Evolutionary conservation across 1,140 invertebrate species (phyloP).

Genomic region (Sinella curviseta): DNA sequence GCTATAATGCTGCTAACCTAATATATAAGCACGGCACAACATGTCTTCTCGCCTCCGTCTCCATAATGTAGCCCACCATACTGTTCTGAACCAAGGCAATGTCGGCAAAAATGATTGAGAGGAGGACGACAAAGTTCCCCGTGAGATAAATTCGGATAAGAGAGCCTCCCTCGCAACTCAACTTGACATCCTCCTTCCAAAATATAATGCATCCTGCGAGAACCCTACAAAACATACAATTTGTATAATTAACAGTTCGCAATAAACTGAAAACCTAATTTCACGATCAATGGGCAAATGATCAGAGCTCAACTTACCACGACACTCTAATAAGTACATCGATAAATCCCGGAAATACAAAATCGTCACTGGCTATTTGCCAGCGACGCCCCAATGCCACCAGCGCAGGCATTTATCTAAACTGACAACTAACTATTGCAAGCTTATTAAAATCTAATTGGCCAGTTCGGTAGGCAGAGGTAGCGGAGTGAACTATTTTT

Average conservation of each 20-base stretch:
- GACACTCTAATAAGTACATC: slow-evolving; percentile 70
- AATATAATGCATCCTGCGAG: slow-evolving; percentile 48
- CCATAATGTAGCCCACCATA: slow-evolving; percentile 55
- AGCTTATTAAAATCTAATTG: too few species aligned
- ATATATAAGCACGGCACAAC: slow-evolving; percentile 55
- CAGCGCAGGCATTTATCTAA: slow-evolving; percentile 67
- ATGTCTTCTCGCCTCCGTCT: slow-evolving; percentile 53
- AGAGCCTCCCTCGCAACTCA: slow-evolving; percentile 48
- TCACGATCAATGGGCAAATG: neutral
- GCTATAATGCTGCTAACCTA: slow-evolving; percentile 49
- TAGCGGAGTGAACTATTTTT: too few species aligned
- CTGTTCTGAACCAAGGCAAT: slow-evolving; percentile 53
- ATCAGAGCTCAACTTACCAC: slow-evolving; percentile 61
- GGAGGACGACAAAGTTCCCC: slow-evolving; percentile 51
- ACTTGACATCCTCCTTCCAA: slow-evolving; percentile 47
- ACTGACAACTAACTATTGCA: too few species aligned
- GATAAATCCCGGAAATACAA: slow-evolving; percentile 75
- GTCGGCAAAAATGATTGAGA: slow-evolving; percentile 52
- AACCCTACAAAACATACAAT: slow-evolving; percentile 40
- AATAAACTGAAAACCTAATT: slow-evolving; percentile 3
- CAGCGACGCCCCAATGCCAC: slow-evolving; percentile 75
- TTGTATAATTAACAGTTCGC: too few species aligned
- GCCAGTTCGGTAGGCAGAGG: too few species aligned
- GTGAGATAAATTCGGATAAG: slow-evolving; percentile 48
- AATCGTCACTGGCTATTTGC: slow-evolving; percentile 74